Conservation (phyloP, 2,888 invertebrate genomes). For the Parapristionchus giblindavisi region DNA sequence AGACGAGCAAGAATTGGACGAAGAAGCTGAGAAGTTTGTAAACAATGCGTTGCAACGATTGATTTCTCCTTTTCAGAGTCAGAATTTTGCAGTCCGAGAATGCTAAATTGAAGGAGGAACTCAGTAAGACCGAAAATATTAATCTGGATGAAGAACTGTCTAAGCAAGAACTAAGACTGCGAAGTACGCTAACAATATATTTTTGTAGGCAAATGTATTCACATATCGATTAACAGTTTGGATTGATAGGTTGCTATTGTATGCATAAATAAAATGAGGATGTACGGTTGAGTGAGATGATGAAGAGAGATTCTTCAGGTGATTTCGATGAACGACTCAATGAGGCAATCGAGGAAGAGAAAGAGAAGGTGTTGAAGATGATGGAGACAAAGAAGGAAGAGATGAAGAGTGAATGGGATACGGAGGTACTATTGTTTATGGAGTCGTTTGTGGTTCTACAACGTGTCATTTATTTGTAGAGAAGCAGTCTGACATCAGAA, state of each 20-base stretch:
- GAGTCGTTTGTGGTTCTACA: neutral
- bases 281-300: too few species aligned
- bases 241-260: too few species aligned
- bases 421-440: neutral
- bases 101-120: conserved; percentile 44
- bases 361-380: conserved; percentile 30
- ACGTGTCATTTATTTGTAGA: neutral
- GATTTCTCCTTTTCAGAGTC: neutral
- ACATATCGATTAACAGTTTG: too few species aligned
- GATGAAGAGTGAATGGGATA: conserved; percentile 29
- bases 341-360: conserved; percentile 30
- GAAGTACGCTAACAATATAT: conserved; percentile 14
- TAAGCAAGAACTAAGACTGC: conserved; percentile 32
- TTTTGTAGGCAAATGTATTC: conserved; percentile 31
- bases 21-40: conserved; percentile 37
- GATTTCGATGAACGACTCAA: conserved; percentile 29
- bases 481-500: neutral
- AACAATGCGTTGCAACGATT: neutral
- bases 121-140: conserved; percentile 42
- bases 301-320: conserved; percentile 18
- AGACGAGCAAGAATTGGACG: conserved; percentile 39
- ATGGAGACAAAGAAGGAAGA: conserved; percentile 33
- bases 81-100: conserved; percentile 45
- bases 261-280: conserved; percentile 36
- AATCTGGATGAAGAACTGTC: conserved; percentile 40